These are phyloP conservation scores for Pachydiplax longipennis DNA, from an alignment of 2,888 invertebrate genomes.

Conservation along the genomic window DNA sequence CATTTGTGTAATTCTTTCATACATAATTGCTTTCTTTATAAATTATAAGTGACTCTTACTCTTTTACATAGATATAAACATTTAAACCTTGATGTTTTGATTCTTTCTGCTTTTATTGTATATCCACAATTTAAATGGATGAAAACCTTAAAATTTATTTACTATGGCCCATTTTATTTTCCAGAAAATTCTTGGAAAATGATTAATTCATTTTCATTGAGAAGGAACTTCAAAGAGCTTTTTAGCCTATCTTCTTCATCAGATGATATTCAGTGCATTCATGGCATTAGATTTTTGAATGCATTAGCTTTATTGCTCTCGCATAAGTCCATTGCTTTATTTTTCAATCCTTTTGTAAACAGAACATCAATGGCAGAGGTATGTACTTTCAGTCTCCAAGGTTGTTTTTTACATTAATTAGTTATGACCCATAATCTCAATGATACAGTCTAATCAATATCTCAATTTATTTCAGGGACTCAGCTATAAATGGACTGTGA, in stretches of 20 bases:
- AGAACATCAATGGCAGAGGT: constrained; percentile 66
- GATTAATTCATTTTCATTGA: constrained; percentile 49
- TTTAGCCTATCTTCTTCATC: constrained; percentile 3
- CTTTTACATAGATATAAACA: too few relatives aligned
- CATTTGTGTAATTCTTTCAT: too few relatives aligned
- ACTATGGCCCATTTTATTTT: neutral
- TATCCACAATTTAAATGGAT: too few relatives aligned
- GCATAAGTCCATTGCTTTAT: constrained; percentile 68
- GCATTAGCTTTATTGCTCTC: constrained; percentile 65
- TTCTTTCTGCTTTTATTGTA: too few relatives aligned
- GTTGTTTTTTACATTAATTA: neutral
- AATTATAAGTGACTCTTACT: too few relatives aligned
- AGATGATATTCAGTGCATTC: constrained; percentile 55
- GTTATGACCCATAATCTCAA: neutral
- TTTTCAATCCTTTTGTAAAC: constrained; percentile 67
- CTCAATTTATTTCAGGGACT: constrained; percentile 54
- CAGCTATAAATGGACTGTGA: constrained; percentile 65
- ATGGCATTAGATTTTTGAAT: constrained; percentile 65
- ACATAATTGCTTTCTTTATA: too few relatives aligned
- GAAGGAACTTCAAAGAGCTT: constrained; percentile 46
- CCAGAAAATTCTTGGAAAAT: constrained; percentile 7
- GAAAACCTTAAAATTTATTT: neutral
- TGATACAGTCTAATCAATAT: neutral
- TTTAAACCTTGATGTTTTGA: too few relatives aligned
- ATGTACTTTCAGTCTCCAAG: constrained; percentile 48